Percentiles rank a stretch among this genome's conserved stretches.
These are phyloP conservation scores for Zelleria hepariella DNA, from an alignment of 2,888 invertebrate species.

Conservation along the genomic window DNA sequence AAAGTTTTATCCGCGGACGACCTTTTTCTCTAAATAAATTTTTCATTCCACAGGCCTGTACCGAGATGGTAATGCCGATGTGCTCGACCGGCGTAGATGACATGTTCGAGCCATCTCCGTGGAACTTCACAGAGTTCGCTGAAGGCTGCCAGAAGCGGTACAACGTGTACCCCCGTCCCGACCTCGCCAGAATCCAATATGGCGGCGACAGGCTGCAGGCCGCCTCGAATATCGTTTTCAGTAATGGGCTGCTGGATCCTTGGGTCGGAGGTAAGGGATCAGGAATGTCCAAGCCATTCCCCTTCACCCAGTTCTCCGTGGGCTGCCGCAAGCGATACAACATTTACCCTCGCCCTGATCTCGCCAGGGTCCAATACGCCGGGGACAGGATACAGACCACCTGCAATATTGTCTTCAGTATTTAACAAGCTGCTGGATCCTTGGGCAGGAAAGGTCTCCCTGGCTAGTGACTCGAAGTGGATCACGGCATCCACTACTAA, in stretches of 20 bases:
- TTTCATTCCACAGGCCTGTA: constrained; percentile 78
- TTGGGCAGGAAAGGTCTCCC: constrained; percentile 88
- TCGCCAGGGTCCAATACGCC: constrained; percentile 84
- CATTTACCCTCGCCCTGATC: constrained; percentile 76
- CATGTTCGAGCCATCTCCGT: constrained; percentile 85
- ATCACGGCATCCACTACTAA: no score
- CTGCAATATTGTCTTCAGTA: constrained; percentile 84
- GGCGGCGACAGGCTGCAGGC: constrained; percentile 82
- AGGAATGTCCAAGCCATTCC: constrained; percentile 83
- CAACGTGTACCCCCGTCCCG: constrained; percentile 76
- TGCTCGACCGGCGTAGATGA: constrained; percentile 83
- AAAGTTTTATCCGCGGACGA: no score
- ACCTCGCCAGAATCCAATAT: constrained; percentile 81
- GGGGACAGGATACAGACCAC: constrained; percentile 78
- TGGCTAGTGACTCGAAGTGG: no score
- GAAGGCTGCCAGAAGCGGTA: constrained; percentile 79
- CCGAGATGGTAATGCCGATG: constrained; percentile 98
- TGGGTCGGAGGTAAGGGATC: constrained; percentile 80
- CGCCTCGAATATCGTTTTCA: constrained; percentile 82
- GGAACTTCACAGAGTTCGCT: constrained; percentile 79
- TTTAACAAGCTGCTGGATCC: constrained; percentile 90
- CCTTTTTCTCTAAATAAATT: no score
- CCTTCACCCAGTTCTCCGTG: constrained; percentile 73
- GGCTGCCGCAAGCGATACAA: constrained; percentile 80
- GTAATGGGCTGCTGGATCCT: constrained; percentile 89